Base-by-base conservation (phyloP, 2,888 invertebrate genomes). In the Hybos culiciformis region DNA sequence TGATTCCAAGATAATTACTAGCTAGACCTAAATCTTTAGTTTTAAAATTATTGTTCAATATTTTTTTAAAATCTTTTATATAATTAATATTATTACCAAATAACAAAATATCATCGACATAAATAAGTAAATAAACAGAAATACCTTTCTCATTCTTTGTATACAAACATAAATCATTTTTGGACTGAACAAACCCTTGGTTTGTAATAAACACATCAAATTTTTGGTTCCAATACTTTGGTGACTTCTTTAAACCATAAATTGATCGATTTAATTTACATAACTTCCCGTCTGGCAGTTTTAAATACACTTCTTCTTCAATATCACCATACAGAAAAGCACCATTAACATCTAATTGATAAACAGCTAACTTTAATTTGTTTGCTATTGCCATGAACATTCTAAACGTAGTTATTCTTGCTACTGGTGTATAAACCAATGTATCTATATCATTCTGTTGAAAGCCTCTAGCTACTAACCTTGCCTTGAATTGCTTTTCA, bases 351-450 rank as follows among this genome's bases (percentile, higher is more conserved):
- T 31, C 31, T 11, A 31, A 31, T n/a, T 31, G 31, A 31, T 31
- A 31, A n/a, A 31, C 37, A 5, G 37, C 20, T 37, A 37, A 20
- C 11, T 18, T 18, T n/a, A 37, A 20, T 20, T 19, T 19, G 19
- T 18, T 18, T n/a, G 37, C 19, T 19, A 23, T 23, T 7, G 23
- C 23, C 23, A 23, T 23, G 9, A 37, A 20, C 23, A 20, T 18
- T 12, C 50, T 43, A 26, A 54, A 33, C 8, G 50, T 51, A 9
- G 48, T 41, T 17, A 48, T 38, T 47, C 43, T 49, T 11, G 46
- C 51, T 1, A 56, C 56, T 14, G 56, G 55, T 34, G 55, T 50
- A 42, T 53, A 59, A 2, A 52, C 52, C 37, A 56, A 51, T 18
- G 53, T 42, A 46, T 55, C 53, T 21, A 48, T 39, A 5, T 51